Conservation (phyloP, 2,888 invertebrate species). For the Hypercompe scribonia region DNA sequence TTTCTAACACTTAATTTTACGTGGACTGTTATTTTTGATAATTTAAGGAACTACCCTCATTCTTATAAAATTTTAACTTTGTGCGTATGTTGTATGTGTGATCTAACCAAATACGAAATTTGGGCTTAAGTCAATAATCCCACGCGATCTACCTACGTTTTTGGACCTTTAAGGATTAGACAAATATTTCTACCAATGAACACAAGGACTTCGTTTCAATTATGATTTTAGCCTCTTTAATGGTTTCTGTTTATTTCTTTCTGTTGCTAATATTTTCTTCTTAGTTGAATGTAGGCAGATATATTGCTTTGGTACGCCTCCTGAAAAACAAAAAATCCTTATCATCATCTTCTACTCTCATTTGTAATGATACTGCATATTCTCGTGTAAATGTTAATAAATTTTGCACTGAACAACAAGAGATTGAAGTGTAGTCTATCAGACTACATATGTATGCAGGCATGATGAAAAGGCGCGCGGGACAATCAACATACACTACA, state of each 20-base stretch:
- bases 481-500: too few relatives aligned
- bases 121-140: background rate
- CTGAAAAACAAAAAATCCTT: constrained; percentile 41
- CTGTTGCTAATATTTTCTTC: constrained; percentile 57
- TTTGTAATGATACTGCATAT: background rate
- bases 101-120: background rate
- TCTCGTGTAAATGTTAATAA: background rate
- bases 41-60: background rate
- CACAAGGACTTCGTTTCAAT: constrained; percentile 3
- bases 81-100: background rate
- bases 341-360: background rate
- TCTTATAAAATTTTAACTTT: background rate
- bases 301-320: constrained; percentile 42
- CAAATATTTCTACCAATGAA: background rate
- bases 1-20: background rate
- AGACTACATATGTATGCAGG: too few relatives aligned
- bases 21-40: background rate
- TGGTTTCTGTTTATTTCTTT: constrained; percentile 62
- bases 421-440: background rate
- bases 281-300: constrained; percentile 58
- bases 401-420: background rate
- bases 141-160: background rate
- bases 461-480: too few relatives aligned
- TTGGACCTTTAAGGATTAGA: constrained; percentile 15
- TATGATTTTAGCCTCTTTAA: constrained; percentile 68